phyloP scores from a whole-genome alignment of 2,888 invertebrate species.

The Drosophila nr. medialis region DNA sequence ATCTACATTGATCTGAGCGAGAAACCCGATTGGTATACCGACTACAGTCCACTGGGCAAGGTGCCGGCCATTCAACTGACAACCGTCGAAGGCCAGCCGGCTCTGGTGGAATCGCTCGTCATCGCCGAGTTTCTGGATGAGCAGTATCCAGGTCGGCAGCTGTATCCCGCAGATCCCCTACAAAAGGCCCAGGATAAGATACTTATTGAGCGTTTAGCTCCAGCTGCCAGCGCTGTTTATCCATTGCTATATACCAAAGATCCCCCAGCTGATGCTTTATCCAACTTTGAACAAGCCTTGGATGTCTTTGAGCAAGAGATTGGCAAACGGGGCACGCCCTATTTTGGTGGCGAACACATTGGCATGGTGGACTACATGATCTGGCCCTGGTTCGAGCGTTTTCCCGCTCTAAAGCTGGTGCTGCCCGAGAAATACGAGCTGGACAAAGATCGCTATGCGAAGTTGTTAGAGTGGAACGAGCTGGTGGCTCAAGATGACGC shows the following conservation, averaged over 20 bases:
- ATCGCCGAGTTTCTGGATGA: constrained; percentile 93
- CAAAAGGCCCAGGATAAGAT: constrained; percentile 84
- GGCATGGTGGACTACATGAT: constrained; percentile 93
- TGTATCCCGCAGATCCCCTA: constrained; percentile 86
- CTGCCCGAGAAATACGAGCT: constrained; percentile 86
- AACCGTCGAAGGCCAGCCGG: constrained; percentile 85
- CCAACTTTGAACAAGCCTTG: constrained; percentile 85
- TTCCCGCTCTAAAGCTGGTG: constrained; percentile 86
- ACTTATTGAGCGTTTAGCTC: constrained; percentile 82
- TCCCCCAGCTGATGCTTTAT: constrained; percentile 60
- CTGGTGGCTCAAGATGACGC: constrained; percentile 89
- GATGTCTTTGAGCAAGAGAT: constrained; percentile 89
- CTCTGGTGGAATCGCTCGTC: constrained; percentile 91
- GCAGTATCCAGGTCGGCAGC: constrained; percentile 88
- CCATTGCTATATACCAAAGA: constrained; percentile 74
- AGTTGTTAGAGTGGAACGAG: constrained; percentile 83
- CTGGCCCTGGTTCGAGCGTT: constrained; percentile 92
- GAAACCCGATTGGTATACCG: constrained; percentile 93
- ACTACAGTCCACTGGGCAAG: constrained; percentile 88
- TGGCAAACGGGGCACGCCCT: constrained; percentile 87
- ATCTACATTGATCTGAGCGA: constrained; percentile 90
- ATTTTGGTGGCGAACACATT: constrained; percentile 89
- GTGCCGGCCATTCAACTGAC: constrained; percentile 91
- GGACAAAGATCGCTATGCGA: constrained; percentile 47
- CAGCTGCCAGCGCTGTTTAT: constrained; percentile 77